Evolutionary conservation across 2,888 invertebrate species (phyloP).

Genomic region (Athalia cordata): DNA sequence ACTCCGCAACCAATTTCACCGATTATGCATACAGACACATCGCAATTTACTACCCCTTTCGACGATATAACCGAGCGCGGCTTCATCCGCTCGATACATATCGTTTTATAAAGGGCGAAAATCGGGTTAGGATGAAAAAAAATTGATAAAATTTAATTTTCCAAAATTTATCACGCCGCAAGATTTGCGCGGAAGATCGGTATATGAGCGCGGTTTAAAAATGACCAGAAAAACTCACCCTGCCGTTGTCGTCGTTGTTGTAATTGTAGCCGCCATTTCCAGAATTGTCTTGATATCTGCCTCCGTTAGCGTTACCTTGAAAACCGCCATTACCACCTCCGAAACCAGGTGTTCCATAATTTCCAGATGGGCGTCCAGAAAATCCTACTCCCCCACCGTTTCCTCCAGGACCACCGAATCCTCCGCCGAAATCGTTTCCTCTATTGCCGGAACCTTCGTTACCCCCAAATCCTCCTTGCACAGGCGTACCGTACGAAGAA

Average conservation of each 20-base stretch:
- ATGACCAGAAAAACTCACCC: constrained; percentile 51
- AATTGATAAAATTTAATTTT: too few relatives aligned
- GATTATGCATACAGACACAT: constrained; percentile 13
- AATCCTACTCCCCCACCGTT: constrained; percentile 46
- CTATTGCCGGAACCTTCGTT: constrained; percentile 51
- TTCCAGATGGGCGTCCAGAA: constrained; percentile 52
- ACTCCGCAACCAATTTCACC: constrained; percentile 31
- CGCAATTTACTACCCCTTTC: constrained; percentile 26
- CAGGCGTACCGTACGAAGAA: constrained; percentile 48
- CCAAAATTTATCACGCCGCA: neutral
- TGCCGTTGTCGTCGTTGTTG: constrained; percentile 57
- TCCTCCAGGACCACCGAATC: constrained; percentile 50
- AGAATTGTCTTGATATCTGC: constrained; percentile 34
- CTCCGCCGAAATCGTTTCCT: constrained; percentile 51
- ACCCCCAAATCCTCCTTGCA: constrained; percentile 51
- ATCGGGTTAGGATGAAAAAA: neutral
- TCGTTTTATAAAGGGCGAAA: neutral
- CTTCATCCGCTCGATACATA: neutral
- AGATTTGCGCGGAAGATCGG: too few relatives aligned
- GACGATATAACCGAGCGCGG: neutral
- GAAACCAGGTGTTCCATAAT: constrained; percentile 56
- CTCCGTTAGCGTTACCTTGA: constrained; percentile 34
- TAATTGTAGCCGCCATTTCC: constrained; percentile 46
- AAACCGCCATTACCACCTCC: constrained; percentile 47
- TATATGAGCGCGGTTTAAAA: neutral